These are phyloP conservation scores for Chloropsis cyanopogon DNA, from an alignment of 2,113 vertebrate species.

Conservation along the genomic window DNA sequence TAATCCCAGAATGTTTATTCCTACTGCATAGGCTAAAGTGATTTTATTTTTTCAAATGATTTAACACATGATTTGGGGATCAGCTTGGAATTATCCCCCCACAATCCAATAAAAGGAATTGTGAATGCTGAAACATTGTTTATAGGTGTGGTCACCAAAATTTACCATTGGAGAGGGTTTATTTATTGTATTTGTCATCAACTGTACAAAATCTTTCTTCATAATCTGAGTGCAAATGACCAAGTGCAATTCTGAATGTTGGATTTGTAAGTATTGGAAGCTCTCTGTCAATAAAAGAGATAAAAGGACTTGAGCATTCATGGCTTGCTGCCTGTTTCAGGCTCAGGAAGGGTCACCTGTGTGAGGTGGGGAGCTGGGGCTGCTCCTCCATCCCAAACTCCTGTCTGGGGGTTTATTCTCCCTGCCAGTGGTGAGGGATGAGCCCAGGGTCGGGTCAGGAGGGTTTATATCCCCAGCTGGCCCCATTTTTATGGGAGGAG, in stretches of 20 bases:
- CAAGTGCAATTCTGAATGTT: not conserved
- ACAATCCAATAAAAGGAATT: not conserved
- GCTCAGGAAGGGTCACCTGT: not conserved
- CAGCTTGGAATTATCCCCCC: not conserved
- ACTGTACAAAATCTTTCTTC: not conserved
- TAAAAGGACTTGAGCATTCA: rapidly evolving
- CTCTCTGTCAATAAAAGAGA: not conserved
- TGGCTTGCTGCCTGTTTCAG: not conserved
- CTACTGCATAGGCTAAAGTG: not conserved
- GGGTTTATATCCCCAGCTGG: not conserved
- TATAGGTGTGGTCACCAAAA: rapidly evolving
- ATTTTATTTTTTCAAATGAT: not conserved
- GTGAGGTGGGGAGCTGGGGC: not conserved
- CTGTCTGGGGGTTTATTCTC: not conserved
- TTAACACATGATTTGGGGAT: not conserved
- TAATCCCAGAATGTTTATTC: not conserved
- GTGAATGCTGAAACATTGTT: not conserved
- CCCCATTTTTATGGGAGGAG: rapidly evolving
- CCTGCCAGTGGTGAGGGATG: rapidly evolving
- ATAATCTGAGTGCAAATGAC: not conserved
- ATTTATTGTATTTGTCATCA: not conserved
- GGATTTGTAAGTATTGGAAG: not conserved
- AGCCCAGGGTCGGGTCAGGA: rapidly evolving
- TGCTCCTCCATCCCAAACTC: not conserved
- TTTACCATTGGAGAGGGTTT: not conserved